phyloP scores from a whole-genome alignment of 2,888 invertebrate species.

The Tholera decimalis region DNA sequence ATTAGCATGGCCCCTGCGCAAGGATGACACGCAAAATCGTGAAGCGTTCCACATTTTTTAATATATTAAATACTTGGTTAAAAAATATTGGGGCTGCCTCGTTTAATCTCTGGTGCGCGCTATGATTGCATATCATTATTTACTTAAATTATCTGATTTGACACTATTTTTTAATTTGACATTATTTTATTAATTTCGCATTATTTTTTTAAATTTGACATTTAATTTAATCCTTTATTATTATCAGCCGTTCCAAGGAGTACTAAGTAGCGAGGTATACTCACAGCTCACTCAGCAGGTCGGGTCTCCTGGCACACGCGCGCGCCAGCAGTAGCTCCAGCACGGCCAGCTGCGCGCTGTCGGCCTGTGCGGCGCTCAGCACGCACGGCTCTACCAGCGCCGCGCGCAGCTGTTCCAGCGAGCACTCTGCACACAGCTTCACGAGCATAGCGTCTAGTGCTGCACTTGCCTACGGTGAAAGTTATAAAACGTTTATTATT shows the following conservation, averaged over 20 bases:
- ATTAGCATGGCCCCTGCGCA: too few relatives aligned
- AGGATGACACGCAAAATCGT: too few relatives aligned
- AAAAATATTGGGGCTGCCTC: too few relatives aligned
- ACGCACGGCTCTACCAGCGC: conserved; percentile 73
- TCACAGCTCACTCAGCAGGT: conserved; percentile 61
- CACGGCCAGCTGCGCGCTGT: conserved; percentile 68
- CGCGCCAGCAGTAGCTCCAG: conserved; percentile 75
- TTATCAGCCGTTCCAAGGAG: not conserved
- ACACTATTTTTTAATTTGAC: too few relatives aligned
- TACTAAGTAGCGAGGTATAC: conserved; percentile 1
- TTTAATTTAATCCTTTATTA: too few relatives aligned
- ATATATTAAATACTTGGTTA: too few relatives aligned
- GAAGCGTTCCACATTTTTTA: too few relatives aligned
- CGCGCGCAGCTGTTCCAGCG: conserved; percentile 52
- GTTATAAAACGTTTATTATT: not conserved
- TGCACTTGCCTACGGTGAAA: conserved; percentile 74
- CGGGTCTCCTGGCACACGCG: conserved; percentile 69
- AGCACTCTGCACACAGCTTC: conserved; percentile 61
- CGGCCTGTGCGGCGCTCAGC: conserved; percentile 56
- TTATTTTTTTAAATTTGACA: too few relatives aligned
- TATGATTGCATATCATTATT: too few relatives aligned
- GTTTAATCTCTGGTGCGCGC: too few relatives aligned
- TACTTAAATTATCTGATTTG: too few relatives aligned
- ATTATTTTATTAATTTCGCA: too few relatives aligned
- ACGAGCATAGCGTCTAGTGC: conserved; percentile 75